Evolutionary conservation across 2,888 invertebrate genomes (phyloP).

Genomic region (Gerris lacustris): DNA sequence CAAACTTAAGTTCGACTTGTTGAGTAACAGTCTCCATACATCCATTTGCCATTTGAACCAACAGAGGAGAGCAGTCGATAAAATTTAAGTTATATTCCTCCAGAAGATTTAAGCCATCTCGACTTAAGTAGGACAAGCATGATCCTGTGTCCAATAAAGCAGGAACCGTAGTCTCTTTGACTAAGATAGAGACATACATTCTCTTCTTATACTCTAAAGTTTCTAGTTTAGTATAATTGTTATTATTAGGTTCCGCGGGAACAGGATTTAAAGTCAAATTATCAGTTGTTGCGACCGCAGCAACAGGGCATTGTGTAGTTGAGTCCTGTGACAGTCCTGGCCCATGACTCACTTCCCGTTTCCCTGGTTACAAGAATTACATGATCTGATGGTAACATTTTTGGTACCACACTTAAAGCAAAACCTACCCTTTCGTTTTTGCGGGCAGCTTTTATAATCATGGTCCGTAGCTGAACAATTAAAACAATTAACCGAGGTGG

Average conservation of each 20-base stretch:
- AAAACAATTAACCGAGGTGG: not conserved
- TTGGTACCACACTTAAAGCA: not conserved
- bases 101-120: not conserved
- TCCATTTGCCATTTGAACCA: not conserved
- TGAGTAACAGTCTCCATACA: not conserved
- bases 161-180: not conserved
- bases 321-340: not conserved
- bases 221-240: not conserved
- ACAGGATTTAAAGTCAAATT: not conserved
- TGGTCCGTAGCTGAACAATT: not conserved
- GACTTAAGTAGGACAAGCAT: not conserved
- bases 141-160: not conserved
- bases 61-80: not conserved
- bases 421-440: not conserved
- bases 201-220: not conserved
- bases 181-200: not conserved
- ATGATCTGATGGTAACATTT: not conserved
- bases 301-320: not conserved
- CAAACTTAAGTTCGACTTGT: not conserved
- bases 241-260: not conserved
- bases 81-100: not conserved
- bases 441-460: slow-evolving; percentile 2
- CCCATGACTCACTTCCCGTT: not conserved
- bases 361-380: not conserved
- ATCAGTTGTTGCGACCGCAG: not conserved